Evolutionary conservation across 2,113 vertebrate species (phyloP).

Genomic region (Asarcornis scutulata): DNA sequence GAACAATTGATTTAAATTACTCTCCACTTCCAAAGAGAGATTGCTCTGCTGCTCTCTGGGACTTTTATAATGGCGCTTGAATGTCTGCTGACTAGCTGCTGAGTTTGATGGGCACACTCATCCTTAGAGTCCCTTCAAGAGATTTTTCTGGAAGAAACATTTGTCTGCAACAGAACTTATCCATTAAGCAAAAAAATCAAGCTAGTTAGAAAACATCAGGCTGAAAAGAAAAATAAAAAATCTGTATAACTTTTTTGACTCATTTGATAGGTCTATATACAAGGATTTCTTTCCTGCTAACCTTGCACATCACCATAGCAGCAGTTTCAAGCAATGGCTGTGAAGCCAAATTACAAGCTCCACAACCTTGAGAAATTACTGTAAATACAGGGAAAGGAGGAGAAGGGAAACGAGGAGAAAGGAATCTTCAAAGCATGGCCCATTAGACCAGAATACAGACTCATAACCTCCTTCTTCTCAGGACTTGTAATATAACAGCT

Average conservation of each 20-base stretch:
- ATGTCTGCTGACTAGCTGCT: background rate
- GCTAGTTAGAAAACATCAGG: background rate
- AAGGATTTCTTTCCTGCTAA: background rate
- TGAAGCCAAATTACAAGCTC: background rate
- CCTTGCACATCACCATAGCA: background rate
- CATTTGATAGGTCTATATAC: background rate
- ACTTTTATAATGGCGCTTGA: background rate
- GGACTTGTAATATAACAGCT: background rate
- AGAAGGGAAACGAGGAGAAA: too few relatives aligned
- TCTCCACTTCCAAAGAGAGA: background rate
- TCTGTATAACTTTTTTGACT: background rate
- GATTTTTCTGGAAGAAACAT: background rate
- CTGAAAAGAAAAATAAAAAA: background rate
- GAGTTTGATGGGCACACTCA: background rate
- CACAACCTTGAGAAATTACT: background rate
- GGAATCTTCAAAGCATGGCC: background rate
- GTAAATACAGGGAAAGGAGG: background rate
- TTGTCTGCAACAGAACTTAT: background rate
- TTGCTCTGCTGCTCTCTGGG: background rate
- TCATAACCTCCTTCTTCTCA: background rate
- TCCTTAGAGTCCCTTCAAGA: fast-evolving
- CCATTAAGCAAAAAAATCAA: background rate
- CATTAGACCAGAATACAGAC: background rate
- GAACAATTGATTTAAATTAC: background rate
- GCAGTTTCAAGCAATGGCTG: background rate